These are phyloP conservation scores for Centruroides sculpturatus DNA, from an alignment of 1,140 invertebrate species.

Conservation along the genomic window DNA sequence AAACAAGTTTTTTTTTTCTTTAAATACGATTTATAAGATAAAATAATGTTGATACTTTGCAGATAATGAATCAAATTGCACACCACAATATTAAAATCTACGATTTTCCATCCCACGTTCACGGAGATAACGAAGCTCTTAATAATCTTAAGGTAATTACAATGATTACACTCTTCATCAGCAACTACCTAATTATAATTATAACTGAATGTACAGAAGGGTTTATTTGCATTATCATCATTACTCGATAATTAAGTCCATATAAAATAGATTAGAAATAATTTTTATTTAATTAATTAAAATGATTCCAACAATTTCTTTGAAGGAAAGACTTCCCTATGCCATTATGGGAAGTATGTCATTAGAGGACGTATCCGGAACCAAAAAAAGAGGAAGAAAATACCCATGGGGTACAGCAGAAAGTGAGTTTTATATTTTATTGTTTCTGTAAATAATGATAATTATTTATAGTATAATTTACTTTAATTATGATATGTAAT, in stretches of 20 bases:
- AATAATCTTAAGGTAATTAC: conserved; percentile 44
- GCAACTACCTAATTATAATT: no score
- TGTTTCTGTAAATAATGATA: background rate
- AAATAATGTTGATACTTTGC: background rate
- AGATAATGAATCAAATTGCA: conserved; percentile 92
- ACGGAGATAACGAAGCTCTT: conserved; percentile 49
- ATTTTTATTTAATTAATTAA: no score
- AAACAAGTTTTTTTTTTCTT: no score
- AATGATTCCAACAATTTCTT: no score
- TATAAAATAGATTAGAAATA: no score
- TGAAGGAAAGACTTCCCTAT: conserved; percentile 64
- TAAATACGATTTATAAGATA: no score
- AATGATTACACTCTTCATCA: no score
- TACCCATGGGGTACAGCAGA: conserved; percentile 99
- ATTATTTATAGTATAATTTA: no score
- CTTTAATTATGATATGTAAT: no score
- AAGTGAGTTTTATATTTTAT: conserved; percentile 33
- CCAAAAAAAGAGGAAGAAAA: conserved; percentile 59
- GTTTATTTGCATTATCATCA: no score
- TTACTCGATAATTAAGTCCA: no score
- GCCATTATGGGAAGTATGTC: conserved; percentile 96
- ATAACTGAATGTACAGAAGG: no score
- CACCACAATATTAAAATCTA: conserved; percentile 99
- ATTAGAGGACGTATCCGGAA: conserved; percentile 52
- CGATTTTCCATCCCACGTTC: conserved; percentile 73